Evolutionary conservation across 2,888 invertebrate species (phyloP).

Genomic region (Germaria angustata): DNA sequence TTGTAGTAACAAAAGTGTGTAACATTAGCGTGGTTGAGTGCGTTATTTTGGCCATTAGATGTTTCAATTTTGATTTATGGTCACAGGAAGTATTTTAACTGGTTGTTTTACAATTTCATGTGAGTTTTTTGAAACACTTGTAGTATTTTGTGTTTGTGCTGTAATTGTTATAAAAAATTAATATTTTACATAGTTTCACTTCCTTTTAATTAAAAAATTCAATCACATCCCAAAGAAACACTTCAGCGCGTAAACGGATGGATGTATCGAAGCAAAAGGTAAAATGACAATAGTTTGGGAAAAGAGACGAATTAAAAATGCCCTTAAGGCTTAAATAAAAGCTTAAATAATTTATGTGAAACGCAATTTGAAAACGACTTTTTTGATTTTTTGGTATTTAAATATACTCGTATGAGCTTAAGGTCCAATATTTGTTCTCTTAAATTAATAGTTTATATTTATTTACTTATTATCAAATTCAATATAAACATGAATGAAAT

Average conservation of each 20-base stretch:
- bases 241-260: not conserved
- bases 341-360: too few species aligned
- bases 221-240: not conserved
- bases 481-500: too few species aligned
- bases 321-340: not conserved
- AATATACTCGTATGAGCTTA: too few species aligned
- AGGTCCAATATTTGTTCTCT: too few species aligned
- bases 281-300: not conserved
- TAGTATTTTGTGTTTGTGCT: not conserved
- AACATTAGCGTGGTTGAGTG: not conserved
- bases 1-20: not conserved
- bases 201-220: constrained; percentile 47
- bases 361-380: too few species aligned
- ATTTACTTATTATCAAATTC: too few species aligned
- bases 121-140: not conserved
- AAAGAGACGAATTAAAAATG: not conserved
- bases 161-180: not conserved
- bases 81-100: constrained; percentile 53
- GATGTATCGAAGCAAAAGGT: not conserved
- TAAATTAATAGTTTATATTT: too few species aligned
- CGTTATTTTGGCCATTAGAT: constrained; percentile 3
- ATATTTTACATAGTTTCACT: constrained; percentile 42
- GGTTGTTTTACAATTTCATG: not conserved
- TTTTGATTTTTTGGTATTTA: too few species aligned
- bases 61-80: constrained; percentile 42